These are phyloP conservation scores for Merluccius polli DNA, from an alignment of 2,797 vertebrate species.

Conservation along the genomic window DNA sequence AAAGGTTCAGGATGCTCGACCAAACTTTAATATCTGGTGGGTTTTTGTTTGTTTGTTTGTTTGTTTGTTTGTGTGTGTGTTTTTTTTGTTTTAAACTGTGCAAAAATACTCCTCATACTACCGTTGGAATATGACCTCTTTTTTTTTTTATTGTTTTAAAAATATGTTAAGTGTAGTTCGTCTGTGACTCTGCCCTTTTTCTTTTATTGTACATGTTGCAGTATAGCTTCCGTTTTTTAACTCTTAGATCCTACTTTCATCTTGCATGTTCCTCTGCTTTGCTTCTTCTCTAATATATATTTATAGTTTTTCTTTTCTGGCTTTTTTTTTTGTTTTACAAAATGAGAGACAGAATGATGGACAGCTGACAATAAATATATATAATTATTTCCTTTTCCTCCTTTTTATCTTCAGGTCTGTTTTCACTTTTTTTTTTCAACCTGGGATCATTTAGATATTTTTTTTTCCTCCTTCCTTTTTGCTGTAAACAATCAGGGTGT, in stretches of 20 bases:
- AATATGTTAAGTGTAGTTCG: conserved; percentile 46
- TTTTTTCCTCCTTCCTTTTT: conserved; percentile 35
- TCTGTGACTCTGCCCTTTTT: conserved; percentile 47
- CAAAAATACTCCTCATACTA: conserved; percentile 75
- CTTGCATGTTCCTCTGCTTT: conserved; percentile 59
- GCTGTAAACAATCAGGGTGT: conserved; percentile 59
- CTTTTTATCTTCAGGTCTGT: conserved; percentile 48
- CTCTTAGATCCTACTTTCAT: conserved; percentile 57
- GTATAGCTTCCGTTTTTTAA: conserved; percentile 61
- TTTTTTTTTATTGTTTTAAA: conserved; percentile 35
- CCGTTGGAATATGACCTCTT: conserved; percentile 63
- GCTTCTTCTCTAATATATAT: conserved; percentile 68
- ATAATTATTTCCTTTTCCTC: conserved; percentile 71
- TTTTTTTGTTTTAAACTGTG: conserved; percentile 61
- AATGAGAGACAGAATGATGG: conserved; percentile 81
- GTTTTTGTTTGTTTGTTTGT: background rate
- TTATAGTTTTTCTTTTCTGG: conserved; percentile 69
- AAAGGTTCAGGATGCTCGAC: background rate
- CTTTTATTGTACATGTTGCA: conserved; percentile 52
- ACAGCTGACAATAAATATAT: conserved; percentile 81
- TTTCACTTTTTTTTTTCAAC: conserved; percentile 59
- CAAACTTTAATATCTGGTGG: background rate
- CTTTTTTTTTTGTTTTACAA: conserved; percentile 77
- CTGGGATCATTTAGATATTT: conserved; percentile 61
- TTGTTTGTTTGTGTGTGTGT: background rate